phyloP scores from a whole-genome alignment of 2,113 vertebrate species.

The Phalacrocorax aristotelis region DNA sequence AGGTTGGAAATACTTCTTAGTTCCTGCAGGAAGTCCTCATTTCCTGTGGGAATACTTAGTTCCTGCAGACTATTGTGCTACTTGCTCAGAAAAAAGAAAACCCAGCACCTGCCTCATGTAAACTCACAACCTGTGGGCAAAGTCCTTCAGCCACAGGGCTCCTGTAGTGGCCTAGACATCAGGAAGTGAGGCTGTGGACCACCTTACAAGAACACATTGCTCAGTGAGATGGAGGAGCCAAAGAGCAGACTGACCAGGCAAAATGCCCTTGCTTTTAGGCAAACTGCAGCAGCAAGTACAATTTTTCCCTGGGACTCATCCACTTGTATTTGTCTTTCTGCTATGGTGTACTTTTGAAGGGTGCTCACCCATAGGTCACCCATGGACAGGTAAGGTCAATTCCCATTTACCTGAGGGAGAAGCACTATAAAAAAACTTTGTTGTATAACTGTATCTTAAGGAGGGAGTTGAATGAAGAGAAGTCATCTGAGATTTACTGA shows the following conservation, averaged over 20 bases:
- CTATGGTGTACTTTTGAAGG: neutral
- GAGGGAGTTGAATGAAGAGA: neutral
- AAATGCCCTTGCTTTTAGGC: neutral
- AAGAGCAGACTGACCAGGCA: neutral
- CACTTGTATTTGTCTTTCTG: neutral
- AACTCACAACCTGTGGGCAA: neutral
- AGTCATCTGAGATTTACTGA: neutral
- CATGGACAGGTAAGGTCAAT: neutral
- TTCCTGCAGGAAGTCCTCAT: constrained; percentile 47
- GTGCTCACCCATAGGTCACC: neutral
- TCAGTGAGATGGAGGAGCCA: neutral
- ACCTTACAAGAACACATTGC: neutral
- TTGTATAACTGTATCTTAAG: neutral
- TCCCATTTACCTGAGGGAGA: neutral
- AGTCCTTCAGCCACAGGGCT: neutral
- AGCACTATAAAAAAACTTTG: neutral
- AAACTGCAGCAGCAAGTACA: neutral
- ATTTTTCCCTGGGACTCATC: neutral
- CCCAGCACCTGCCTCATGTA: constrained; percentile 19
- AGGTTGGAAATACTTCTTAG: constrained; percentile 50
- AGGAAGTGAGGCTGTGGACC: neutral
- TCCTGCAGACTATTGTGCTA: constrained; percentile 47
- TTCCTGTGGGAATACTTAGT: constrained; percentile 57
- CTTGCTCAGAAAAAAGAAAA: constrained; percentile 24
- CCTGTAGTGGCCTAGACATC: neutral